Percentiles rank a stretch among this genome's conserved stretches.
Evolutionary conservation across 2,797 vertebrate genomes (phyloP).

Genomic region (Pseudochirops corinnae): DNA sequence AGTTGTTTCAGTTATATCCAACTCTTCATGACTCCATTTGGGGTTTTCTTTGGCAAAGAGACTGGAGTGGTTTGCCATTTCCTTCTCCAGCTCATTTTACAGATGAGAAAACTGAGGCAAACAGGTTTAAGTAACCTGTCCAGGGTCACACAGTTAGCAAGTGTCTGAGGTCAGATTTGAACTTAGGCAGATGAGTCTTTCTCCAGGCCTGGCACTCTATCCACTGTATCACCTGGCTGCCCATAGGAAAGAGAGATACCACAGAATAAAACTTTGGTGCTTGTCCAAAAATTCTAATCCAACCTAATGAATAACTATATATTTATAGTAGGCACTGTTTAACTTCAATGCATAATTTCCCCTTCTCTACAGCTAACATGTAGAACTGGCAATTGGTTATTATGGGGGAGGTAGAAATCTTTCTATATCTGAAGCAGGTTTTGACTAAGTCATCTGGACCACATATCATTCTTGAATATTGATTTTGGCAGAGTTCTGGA

Average conservation of each 20-base stretch:
- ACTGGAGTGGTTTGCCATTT: neutral
- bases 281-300: slow-evolving; percentile 28
- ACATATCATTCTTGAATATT: slow-evolving; percentile 24
- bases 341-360: slow-evolving; percentile 8
- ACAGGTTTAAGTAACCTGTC: neutral
- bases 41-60: neutral
- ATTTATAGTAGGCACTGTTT: neutral
- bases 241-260: neutral
- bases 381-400: slow-evolving; percentile 62
- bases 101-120: neutral
- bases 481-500: slow-evolving; percentile 47
- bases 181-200: neutral
- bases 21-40: neutral
- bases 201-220: neutral
- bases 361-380: slow-evolving; percentile 47
- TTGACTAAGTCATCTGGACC: slow-evolving; percentile 35
- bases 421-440: slow-evolving; percentile 52
- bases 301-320: neutral
- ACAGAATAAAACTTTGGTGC: slow-evolving; percentile 24
- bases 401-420: slow-evolving; percentile 29
- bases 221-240: neutral
- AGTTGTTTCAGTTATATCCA: neutral
- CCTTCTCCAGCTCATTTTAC: neutral
- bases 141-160: neutral
- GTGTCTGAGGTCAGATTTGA: neutral